Conservation (phyloP, 2,888 invertebrate species). For the Podotricha telesiphe region DNA sequence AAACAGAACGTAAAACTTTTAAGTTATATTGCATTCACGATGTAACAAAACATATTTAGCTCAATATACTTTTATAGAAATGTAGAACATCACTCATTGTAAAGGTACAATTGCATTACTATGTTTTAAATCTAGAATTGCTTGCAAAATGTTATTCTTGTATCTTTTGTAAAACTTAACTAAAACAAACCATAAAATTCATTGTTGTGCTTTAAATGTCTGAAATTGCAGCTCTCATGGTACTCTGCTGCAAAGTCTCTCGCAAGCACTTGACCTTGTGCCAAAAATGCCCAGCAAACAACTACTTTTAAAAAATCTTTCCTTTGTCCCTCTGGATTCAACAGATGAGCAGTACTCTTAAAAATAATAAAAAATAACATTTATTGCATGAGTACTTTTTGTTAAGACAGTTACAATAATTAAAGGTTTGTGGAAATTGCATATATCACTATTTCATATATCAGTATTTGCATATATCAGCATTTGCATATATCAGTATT, state of each 20-base stretch:
- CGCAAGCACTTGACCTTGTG: slow-evolving; percentile 21
- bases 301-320: slow-evolving; percentile 13
- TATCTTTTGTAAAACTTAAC: slow-evolving; percentile 11
- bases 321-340: slow-evolving; percentile 13
- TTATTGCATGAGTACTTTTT: not conserved
- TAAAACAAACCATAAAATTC: not conserved
- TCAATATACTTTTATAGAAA: not conserved
- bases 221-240: slow-evolving; percentile 3
- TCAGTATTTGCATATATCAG: no score
- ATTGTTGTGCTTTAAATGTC: slow-evolving; percentile 12
- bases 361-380: slow-evolving; percentile 9
- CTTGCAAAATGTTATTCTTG: not conserved
- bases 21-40: not conserved
- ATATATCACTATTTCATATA: no score
- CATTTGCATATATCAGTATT: no score
- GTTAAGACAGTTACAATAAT: not conserved
- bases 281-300: slow-evolving; percentile 21
- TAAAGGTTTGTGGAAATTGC: not conserved
- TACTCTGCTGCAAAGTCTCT: slow-evolving; percentile 4
- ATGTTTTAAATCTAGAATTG: not conserved
- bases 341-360: slow-evolving; percentile 21
- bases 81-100: not conserved
- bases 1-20: no score
- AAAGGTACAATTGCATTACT: not conserved
- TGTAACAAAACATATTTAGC: not conserved